A percentile compares a stretch with the other conserved stretches of the same genome.
phyloP scores from a whole-genome alignment of 2,888 invertebrate genomes.

The Stenichneumon culpator region DNA sequence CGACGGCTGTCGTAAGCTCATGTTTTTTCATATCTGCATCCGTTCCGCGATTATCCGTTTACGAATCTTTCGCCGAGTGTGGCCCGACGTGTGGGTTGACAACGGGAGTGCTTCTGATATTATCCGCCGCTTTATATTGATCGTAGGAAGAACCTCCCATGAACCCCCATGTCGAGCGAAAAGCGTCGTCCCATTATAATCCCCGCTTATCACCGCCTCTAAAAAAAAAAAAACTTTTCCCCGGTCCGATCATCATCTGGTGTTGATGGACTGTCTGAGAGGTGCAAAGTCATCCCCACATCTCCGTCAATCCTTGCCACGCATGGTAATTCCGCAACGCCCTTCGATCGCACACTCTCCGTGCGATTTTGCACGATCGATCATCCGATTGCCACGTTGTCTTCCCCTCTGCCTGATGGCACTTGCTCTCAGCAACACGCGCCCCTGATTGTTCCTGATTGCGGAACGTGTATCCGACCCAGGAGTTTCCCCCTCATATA shows the following conservation, averaged over 20 bases:
- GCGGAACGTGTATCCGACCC: neutral
- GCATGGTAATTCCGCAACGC: neutral
- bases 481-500: neutral
- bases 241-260: neutral
- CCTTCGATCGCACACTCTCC: neutral
- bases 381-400: neutral
- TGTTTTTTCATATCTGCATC: neutral
- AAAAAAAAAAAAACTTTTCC: slow-evolving; percentile 8
- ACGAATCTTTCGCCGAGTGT: neutral
- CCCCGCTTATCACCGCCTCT: neutral
- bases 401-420: neutral
- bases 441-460: slow-evolving; percentile 7
- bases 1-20: neutral
- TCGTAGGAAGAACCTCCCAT: neutral
- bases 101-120: neutral
- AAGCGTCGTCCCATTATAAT: neutral
- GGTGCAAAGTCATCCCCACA: slow-evolving; percentile 9
- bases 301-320: neutral
- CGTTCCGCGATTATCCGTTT: neutral
- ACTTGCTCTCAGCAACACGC: neutral
- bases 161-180: neutral
- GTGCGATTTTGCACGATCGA: slow-evolving; percentile 7
- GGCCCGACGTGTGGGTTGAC: neutral
- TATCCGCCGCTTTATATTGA: slow-evolving; percentile 5
- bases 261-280: neutral